Conservation (phyloP, 2,113 vertebrate species). For the Anguilla rostrata region DNA sequence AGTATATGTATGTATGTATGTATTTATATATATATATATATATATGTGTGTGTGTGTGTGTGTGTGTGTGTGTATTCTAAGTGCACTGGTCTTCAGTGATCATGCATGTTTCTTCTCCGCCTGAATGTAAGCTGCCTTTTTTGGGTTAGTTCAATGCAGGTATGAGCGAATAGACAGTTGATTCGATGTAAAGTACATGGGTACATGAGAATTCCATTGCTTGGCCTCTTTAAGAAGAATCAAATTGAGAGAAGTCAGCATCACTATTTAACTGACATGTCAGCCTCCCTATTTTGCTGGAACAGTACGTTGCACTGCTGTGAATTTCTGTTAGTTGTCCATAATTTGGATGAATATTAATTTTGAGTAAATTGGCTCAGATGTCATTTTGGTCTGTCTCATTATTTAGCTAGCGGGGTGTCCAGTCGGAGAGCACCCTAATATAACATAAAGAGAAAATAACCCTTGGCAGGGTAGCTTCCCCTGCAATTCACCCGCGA, state of each 20-base stretch:
- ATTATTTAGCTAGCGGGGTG: neutral
- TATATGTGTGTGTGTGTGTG: neutral
- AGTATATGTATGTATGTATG: constrained; percentile 10
- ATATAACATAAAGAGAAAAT: neutral
- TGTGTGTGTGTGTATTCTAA: neutral
- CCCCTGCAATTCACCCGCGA: neutral
- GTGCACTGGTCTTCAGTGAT: neutral
- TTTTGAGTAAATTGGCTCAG: neutral
- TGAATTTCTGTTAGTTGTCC: neutral
- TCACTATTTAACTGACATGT: neutral
- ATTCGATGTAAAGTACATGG: neutral
- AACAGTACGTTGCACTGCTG: neutral
- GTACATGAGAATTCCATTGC: neutral
- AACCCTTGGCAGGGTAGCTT: constrained; percentile 1
- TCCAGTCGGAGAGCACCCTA: neutral
- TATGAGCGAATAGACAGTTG: neutral
- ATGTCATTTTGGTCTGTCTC: neutral
- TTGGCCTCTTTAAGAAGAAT: neutral
- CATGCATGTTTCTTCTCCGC: neutral
- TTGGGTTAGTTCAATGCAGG: constrained; percentile 38
- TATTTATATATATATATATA: neutral
- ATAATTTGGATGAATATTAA: neutral
- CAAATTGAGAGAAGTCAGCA: neutral
- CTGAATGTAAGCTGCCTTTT: neutral
- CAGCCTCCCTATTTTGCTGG: neutral